Evolutionary conservation across 2,113 vertebrate species (phyloP).

Genomic region (Rana temporaria): DNA sequence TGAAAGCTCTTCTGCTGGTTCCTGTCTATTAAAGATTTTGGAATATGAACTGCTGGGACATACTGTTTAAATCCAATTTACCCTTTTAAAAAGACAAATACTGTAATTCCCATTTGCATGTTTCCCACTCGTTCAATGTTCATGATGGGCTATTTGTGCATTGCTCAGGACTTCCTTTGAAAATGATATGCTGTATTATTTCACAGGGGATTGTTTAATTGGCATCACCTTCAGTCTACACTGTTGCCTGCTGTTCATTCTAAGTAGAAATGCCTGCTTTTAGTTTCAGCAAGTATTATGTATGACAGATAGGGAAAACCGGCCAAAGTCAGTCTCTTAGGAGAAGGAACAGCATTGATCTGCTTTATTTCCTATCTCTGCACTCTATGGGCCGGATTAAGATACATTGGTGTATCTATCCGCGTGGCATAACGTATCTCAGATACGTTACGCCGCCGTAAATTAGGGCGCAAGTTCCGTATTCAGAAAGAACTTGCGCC

Average conservation of each 20-base stretch:
- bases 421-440: too few relatives aligned
- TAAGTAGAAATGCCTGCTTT: conserved; percentile 32
- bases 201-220: conserved; percentile 22
- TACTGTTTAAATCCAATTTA: too few relatives aligned
- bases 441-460: too few relatives aligned
- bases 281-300: conserved; percentile 21
- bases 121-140: neutral
- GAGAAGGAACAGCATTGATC: neutral
- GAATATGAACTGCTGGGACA: too few relatives aligned
- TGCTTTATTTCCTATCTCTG: conserved; percentile 21
- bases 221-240: conserved; percentile 15
- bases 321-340: neutral
- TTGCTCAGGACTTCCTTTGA: neutral
- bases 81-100: neutral
- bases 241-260: conserved; percentile 33
- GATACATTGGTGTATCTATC: too few relatives aligned
- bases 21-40: too few relatives aligned
- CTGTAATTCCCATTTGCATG: neutral
- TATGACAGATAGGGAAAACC: conserved; percentile 4
- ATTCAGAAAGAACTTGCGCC: too few relatives aligned
- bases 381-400: too few relatives aligned
- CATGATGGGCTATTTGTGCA: neutral
- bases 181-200: conserved; percentile 28
- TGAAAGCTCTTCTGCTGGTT: too few relatives aligned
- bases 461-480: too few relatives aligned